Conservation (phyloP, 2,888 invertebrate genomes). For the Lapara coniferarum region DNA sequence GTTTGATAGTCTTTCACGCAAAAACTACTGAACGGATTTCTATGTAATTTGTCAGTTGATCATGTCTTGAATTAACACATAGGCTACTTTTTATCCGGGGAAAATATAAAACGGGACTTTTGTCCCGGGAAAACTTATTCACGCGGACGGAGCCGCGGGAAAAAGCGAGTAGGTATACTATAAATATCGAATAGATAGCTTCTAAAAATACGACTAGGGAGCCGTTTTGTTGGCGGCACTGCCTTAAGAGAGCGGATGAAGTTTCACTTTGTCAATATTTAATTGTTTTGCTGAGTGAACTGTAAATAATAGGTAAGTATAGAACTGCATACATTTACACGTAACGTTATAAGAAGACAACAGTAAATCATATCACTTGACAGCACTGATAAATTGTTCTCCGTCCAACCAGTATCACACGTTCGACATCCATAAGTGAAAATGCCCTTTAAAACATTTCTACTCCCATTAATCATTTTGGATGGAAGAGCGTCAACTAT, state of each 20-base stretch:
- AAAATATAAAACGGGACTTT: too few species aligned
- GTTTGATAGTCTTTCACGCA: too few species aligned
- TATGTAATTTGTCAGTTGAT: too few species aligned
- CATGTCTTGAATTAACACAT: too few species aligned
- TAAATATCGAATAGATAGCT: too few species aligned
- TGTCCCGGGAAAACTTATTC: too few species aligned
- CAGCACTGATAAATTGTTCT: constrained; percentile 59
- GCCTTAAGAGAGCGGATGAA: not conserved
- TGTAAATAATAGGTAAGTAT: constrained; percentile 36
- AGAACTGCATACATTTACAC: constrained; percentile 39
- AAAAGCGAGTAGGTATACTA: too few species aligned
- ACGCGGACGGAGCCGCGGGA: too few species aligned
- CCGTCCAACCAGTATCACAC: constrained; percentile 43
- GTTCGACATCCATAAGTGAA: constrained; percentile 22
- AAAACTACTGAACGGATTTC: too few species aligned
- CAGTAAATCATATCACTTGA: constrained; percentile 59
- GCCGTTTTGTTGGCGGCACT: too few species aligned
- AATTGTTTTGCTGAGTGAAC: constrained; percentile 7
- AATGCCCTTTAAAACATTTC: constrained; percentile 11
- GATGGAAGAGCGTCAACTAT: not conserved
- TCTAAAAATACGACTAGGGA: too few species aligned
- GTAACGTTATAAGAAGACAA: constrained; percentile 35
- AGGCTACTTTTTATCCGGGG: too few species aligned
- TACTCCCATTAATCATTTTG: constrained; percentile 2
- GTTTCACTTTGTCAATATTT: constrained; percentile 21